A percentile compares a stretch with the other conserved stretches of the same genome.
Conservation (phyloP, 2,797 vertebrate species). For the Sylvilagus floridanus region DNA sequence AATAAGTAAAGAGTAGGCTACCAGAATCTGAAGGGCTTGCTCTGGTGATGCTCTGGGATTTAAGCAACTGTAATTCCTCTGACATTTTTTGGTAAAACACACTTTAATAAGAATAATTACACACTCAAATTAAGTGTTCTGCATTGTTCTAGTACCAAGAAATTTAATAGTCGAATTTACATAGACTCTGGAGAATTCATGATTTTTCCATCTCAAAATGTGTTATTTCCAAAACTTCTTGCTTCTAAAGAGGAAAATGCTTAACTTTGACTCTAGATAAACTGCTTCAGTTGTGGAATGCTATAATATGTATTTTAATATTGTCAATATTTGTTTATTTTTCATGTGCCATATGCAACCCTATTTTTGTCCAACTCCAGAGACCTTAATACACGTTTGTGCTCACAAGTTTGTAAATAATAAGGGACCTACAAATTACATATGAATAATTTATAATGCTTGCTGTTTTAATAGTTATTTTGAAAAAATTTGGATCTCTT, state of each 20-base stretch:
- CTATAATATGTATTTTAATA: constrained; percentile 46
- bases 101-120: constrained; percentile 51
- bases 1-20: constrained; percentile 35
- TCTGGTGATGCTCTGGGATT: background rate
- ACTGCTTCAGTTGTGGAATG: background rate
- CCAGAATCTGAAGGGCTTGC: background rate
- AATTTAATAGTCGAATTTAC: background rate
- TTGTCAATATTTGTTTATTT: constrained; percentile 2
- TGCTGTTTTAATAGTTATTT: background rate
- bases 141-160: background rate
- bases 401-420: background rate
- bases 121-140: constrained; percentile 20
- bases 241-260: background rate
- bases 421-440: background rate
- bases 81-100: constrained; percentile 44
- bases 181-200: background rate
- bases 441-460: background rate
- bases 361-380: background rate
- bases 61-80: background rate
- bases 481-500: background rate
- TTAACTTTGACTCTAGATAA: constrained; percentile 28
- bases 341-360: background rate
- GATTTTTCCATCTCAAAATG: background rate
- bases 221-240: constrained; percentile 46
- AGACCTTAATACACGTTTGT: background rate